Evolutionary conservation across 2,888 invertebrate genomes (phyloP).

Genomic region (Acanthoscelides obtectus): DNA sequence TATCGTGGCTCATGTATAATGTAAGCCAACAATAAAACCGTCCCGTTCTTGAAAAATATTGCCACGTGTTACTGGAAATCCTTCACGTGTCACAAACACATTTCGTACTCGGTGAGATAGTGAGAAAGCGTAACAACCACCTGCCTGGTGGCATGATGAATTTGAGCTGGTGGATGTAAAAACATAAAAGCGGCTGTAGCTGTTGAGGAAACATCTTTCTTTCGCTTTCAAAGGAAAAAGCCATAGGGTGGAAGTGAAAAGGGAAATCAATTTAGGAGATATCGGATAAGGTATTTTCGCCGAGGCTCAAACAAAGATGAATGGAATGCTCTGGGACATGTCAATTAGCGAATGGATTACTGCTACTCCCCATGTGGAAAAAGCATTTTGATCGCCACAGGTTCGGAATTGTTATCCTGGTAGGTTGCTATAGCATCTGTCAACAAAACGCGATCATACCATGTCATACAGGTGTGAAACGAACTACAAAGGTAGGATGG

Average conservation of each 20-base stretch:
- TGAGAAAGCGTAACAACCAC: background rate
- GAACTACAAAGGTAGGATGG: no score
- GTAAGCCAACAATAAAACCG: background rate
- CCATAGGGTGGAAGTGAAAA: background rate
- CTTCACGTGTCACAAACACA: background rate
- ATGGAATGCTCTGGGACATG: background rate
- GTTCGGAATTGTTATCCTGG: no score
- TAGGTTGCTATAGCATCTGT: no score
- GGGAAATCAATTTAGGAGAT: background rate
- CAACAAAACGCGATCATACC: background rate
- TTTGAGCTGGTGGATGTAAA: background rate
- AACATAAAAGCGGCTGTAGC: background rate
- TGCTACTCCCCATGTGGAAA: background rate
- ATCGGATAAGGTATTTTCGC: background rate
- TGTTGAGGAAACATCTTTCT: background rate
- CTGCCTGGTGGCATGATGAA: background rate
- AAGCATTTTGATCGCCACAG: no score
- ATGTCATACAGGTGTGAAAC: background rate
- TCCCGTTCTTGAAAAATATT: background rate
- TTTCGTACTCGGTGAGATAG: background rate
- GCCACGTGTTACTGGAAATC: background rate
- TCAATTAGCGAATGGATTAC: background rate
- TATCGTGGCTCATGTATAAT: background rate
- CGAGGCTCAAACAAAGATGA: background rate
- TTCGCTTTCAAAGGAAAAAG: background rate